These are phyloP conservation scores for Lapara coniferarum DNA, from an alignment of 2,888 invertebrate genomes.

Conservation along the genomic window DNA sequence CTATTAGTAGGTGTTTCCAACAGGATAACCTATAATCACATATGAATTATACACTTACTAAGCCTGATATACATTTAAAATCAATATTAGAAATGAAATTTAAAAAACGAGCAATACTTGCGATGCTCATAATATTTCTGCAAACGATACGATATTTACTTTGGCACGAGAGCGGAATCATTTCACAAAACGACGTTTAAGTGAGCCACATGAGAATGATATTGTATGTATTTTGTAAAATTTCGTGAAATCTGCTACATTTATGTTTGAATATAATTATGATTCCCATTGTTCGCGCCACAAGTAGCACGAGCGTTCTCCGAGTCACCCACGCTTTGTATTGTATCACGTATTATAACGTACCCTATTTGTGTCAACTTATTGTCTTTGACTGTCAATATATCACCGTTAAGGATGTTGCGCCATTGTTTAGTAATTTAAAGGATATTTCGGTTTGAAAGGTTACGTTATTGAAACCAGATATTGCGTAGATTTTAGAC, in stretches of 20 bases:
- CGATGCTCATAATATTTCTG: constrained; percentile 1
- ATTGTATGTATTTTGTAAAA: constrained; percentile 23
- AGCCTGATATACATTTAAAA: not conserved
- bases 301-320: constrained; percentile 37
- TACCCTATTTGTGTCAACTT: constrained; percentile 58
- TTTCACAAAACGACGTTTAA: constrained; percentile 5
- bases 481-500: not conserved
- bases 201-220: not conserved
- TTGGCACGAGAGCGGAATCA: not conserved
- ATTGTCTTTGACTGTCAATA: constrained; percentile 51
- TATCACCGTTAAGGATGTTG: constrained; percentile 48
- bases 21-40: not conserved
- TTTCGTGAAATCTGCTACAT: constrained; percentile 19
- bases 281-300: constrained; percentile 25
- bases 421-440: constrained; percentile 41
- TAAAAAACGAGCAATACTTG: not conserved
- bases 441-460: constrained; percentile 16
- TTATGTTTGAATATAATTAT: constrained; percentile 22
- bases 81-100: not conserved
- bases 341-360: constrained; percentile 51
- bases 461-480: not conserved
- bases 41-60: too few relatives aligned
- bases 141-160: constrained; percentile 18
- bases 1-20: too few relatives aligned
- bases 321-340: constrained; percentile 46